Evolutionary conservation across 23 tunicate genomes (phyloP), one percentile per base, ranked within the genome.

Genomic region (Clavelina lepadiformis): DNA sequence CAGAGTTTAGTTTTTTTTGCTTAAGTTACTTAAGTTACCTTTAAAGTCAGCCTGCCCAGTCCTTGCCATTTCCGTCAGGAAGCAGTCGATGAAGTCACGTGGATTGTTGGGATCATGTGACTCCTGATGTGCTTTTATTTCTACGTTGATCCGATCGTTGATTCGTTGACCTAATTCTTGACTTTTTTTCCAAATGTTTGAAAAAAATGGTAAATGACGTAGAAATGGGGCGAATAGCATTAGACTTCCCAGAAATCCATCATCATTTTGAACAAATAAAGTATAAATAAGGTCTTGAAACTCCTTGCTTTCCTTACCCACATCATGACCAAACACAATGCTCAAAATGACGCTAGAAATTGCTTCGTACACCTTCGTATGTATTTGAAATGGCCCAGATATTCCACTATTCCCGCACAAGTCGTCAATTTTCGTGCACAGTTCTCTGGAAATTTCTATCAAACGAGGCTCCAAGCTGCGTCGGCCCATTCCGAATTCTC

Each of bases 401-500:
- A 33, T 23, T 32, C 67, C 67, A n/a, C 33, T 32, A 4, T 32
- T 24, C 0, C 65, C 64, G 25, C 61, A 45, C 13, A 49, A 11
- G 15, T 26, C 19, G 46, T 77, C 68, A 0, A 77, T 35, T 7
- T 25, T 19, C n/a, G 67, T 69, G 49, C 83, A 77, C 15, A 77
- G 58, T 7, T 76, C 82, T 46, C 27, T 23, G 13, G 74, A 64
- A 7, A 31, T 19, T 25, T 51, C 63, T n/a, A n/a, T n/a, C n/a
- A n/a, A n/a, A n/a, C n/a, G n/a, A n/a, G 86, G 78, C 54, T 80
- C 86, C 7, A 80, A 41, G 26, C 56, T 80, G 0, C 61, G 63
- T 51, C 71, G 68, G 11, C 86, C 86, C 84, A 78, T 78, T 57
- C 84, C 84, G 31, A 78, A 59, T 19, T 31, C 46, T 68, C 68